A percentile compares a stretch with the other conserved stretches of the same genome.
Evolutionary conservation across 1,140 invertebrate genomes (phyloP).

Genomic region (Zophobas morio): DNA sequence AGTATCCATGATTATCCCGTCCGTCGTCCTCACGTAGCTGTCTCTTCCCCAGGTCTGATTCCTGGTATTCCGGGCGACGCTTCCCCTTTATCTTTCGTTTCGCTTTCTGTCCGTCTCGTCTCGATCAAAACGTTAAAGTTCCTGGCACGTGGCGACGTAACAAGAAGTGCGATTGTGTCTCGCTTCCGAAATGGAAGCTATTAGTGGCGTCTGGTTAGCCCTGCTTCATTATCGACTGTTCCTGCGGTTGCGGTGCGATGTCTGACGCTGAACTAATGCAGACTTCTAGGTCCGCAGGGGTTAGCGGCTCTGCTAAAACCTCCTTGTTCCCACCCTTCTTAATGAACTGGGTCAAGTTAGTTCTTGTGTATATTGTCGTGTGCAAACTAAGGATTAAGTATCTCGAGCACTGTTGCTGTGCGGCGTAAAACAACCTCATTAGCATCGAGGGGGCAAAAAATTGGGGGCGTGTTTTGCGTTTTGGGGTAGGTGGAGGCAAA

Average conservation of each 20-base stretch:
- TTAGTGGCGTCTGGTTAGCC: slow-evolving; percentile 27
- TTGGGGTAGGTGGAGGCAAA: too few species aligned
- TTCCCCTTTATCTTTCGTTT: background rate
- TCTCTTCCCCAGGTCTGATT: too few species aligned
- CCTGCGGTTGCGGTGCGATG: slow-evolving; percentile 29
- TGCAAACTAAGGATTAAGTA: slow-evolving; percentile 14
- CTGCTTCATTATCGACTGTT: slow-evolving; percentile 35
- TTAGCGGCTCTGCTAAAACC: slow-evolving; percentile 29
- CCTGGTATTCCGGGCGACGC: too few species aligned
- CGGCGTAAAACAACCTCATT: too few species aligned
- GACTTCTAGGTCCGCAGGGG: slow-evolving; percentile 33
- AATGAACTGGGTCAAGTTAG: slow-evolving; percentile 37
- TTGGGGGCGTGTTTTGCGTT: too few species aligned
- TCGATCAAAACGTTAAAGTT: slow-evolving; percentile 17
- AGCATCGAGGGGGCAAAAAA: too few species aligned
- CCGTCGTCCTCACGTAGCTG: too few species aligned
- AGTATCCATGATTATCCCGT: too few species aligned
- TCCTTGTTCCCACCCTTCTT: slow-evolving; percentile 25
- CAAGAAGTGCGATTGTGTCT: slow-evolving; percentile 16
- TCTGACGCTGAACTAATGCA: slow-evolving; percentile 37
- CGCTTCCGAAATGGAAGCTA: slow-evolving; percentile 19
- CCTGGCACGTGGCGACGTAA: slow-evolving; percentile 5
- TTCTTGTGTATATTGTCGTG: slow-evolving; percentile 21
- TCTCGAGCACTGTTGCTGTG: background rate
- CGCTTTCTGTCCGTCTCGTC: background rate